Evolutionary conservation across 2,888 invertebrate species (phyloP).

Genomic region (Julus scandinavius): DNA sequence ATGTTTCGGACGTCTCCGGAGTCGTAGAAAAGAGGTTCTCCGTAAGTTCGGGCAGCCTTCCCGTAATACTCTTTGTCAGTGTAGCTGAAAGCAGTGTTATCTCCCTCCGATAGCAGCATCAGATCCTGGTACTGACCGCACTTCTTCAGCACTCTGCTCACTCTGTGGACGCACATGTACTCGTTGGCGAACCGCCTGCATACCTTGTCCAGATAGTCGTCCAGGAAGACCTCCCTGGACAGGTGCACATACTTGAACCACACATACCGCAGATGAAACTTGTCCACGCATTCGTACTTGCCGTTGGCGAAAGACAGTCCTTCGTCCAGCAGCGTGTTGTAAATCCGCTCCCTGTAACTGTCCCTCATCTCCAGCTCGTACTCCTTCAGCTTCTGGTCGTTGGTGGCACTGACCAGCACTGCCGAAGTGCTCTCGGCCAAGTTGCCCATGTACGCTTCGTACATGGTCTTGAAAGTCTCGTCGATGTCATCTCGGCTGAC

Average conservation of each 20-base stretch:
- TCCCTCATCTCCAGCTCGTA: conserved; percentile 57
- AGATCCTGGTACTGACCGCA: conserved; percentile 58
- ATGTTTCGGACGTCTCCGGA: conserved; percentile 57
- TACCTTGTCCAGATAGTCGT: conserved; percentile 54
- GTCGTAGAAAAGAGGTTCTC: conserved; percentile 56
- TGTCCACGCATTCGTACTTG: conserved; percentile 55
- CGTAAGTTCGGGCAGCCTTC: conserved; percentile 55
- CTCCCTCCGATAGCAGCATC: conserved; percentile 58
- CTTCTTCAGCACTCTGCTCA: conserved; percentile 58
- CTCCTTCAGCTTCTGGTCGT: conserved; percentile 55
- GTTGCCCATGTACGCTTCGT: conserved; percentile 58
- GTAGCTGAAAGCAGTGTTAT: conserved; percentile 57
- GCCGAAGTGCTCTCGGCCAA: conserved; percentile 55
- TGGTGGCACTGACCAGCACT: conserved; percentile 58
- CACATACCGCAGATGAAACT: conserved; percentile 56
- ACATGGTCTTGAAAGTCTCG: conserved; percentile 58
- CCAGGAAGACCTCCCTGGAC: conserved; percentile 53
- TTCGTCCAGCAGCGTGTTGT: conserved; percentile 56
- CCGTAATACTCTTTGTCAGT: conserved; percentile 56
- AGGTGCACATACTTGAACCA: conserved; percentile 57
- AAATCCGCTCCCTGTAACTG: conserved; percentile 55
- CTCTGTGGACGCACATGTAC: conserved; percentile 58
- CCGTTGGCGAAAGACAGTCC: conserved; percentile 56
- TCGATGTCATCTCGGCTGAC: conserved; percentile 57
- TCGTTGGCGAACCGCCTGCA: conserved; percentile 54